Conservation (phyloP, 2,888 invertebrate species). For the Euzophera pinguis region DNA sequence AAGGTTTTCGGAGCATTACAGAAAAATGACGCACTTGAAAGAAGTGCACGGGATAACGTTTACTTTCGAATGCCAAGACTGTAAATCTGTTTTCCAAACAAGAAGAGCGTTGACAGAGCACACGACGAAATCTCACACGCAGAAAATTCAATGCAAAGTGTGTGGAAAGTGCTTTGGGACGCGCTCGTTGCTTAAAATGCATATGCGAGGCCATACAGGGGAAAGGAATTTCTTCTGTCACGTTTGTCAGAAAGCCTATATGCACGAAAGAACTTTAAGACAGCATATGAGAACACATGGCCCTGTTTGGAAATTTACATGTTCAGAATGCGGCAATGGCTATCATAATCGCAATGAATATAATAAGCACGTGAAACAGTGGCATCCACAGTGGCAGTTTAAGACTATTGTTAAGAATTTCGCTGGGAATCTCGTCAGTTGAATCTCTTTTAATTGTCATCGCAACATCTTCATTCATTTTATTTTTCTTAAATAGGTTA, state of each 20-base stretch:
- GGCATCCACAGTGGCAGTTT: constrained; percentile 65
- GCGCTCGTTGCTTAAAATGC: constrained; percentile 59
- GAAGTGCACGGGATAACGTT: constrained; percentile 63
- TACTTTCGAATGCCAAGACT: constrained; percentile 59
- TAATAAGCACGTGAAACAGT: constrained; percentile 63
- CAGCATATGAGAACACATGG: constrained; percentile 69
- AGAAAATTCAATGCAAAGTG: constrained; percentile 61
- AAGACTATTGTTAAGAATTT: constrained; percentile 55
- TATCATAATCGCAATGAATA: constrained; percentile 62
- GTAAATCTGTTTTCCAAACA: constrained; percentile 55
- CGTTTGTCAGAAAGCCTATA: constrained; percentile 64
- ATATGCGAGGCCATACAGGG: constrained; percentile 60
- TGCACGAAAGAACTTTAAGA: constrained; percentile 62
- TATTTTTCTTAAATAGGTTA: too few species aligned
- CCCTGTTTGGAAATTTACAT: constrained; percentile 53
- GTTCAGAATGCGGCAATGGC: constrained; percentile 58
- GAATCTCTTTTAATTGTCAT: background rate
- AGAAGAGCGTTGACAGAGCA: constrained; percentile 65
- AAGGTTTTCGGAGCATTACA: constrained; percentile 65
- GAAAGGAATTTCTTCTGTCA: constrained; percentile 63
- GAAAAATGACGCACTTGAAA: constrained; percentile 67
- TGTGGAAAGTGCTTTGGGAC: constrained; percentile 70
- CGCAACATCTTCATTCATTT: background rate
- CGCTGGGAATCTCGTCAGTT: constrained; percentile 31
- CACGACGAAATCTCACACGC: constrained; percentile 62